These are phyloP conservation scores for Pasiphila rectangulata DNA, from an alignment of 2,888 invertebrate species.

Conservation along the genomic window DNA sequence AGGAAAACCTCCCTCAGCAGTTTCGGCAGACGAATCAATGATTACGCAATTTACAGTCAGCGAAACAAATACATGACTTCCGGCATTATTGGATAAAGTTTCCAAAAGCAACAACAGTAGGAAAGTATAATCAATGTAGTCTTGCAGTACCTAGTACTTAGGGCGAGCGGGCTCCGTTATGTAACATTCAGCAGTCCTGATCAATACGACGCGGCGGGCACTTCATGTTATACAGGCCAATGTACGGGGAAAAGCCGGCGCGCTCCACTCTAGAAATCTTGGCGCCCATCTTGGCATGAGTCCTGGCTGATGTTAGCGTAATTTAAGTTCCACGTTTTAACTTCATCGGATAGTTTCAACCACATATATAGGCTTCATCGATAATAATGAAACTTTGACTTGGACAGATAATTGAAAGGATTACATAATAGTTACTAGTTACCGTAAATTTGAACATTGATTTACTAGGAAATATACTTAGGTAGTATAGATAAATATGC, in stretches of 20 bases:
- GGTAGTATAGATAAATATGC: conserved; percentile 1
- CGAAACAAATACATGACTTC: conserved; percentile 23
- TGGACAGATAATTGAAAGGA: neutral
- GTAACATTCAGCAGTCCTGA: conserved; percentile 72
- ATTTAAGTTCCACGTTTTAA: conserved; percentile 38
- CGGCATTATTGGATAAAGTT: conserved; percentile 34
- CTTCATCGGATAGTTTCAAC: conserved; percentile 32
- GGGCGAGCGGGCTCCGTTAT: conserved; percentile 59
- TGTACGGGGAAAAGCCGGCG: conserved; percentile 58
- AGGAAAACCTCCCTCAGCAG: conserved; percentile 1
- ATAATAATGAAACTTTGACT: conserved; percentile 18
- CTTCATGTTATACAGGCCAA: conserved; percentile 63
- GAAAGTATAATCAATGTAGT: conserved; percentile 45
- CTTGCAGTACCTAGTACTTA: conserved; percentile 45
- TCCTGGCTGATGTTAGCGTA: conserved; percentile 40
- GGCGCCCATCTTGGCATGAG: conserved; percentile 53
- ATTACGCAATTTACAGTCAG: conserved; percentile 18
- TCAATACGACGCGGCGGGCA: conserved; percentile 68
- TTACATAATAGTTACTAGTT: neutral
- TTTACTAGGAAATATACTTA: neutral
- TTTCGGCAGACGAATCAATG: conserved; percentile 14
- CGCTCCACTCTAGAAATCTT: conserved; percentile 49
- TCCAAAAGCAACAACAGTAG: conserved; percentile 37
- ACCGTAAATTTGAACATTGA: too few relatives aligned
- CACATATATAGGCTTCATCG: conserved; percentile 22